Percentiles rank a stretch among this genome's conserved stretches.
These are phyloP conservation scores for Cardiocondyla obscurior DNA, from an alignment of 1,140 invertebrate genomes.

Conservation along the genomic window DNA sequence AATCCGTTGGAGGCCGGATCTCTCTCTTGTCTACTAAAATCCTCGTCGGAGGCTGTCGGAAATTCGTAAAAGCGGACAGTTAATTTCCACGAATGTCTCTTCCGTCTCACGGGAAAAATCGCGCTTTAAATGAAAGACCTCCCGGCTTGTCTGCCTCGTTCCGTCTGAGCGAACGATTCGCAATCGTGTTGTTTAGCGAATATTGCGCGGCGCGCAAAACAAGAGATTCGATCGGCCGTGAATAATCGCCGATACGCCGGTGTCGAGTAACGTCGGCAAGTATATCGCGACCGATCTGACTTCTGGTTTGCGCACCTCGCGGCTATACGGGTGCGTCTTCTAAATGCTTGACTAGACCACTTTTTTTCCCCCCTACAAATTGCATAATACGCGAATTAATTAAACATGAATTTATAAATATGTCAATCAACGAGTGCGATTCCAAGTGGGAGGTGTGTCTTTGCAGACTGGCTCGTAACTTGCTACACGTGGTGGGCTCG, in stretches of 20 bases:
- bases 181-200: not conserved
- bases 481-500: not conserved
- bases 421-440: no score
- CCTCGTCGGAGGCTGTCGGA: not conserved
- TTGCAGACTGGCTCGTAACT: constrained; percentile 5
- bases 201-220: not conserved
- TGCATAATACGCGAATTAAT: not conserved
- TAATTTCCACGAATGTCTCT: not conserved
- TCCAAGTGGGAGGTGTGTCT: constrained; percentile 4
- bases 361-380: constrained; percentile 18
- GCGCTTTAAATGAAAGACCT: not conserved
- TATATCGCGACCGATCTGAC: not conserved
- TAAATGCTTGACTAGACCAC: not conserved
- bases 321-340: no score
- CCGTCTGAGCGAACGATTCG: no score
- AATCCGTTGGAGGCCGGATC: not conserved
- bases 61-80: not conserved
- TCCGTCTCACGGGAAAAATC: not conserved
- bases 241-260: constrained; percentile 1
- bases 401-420: no score
- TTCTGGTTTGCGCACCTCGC: not conserved
- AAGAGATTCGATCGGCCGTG: not conserved
- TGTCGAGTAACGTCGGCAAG: not conserved
- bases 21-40: not conserved
- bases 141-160: no score